Conservation (phyloP, 2,113 vertebrate species). For the Hiodon tergisus region DNA sequence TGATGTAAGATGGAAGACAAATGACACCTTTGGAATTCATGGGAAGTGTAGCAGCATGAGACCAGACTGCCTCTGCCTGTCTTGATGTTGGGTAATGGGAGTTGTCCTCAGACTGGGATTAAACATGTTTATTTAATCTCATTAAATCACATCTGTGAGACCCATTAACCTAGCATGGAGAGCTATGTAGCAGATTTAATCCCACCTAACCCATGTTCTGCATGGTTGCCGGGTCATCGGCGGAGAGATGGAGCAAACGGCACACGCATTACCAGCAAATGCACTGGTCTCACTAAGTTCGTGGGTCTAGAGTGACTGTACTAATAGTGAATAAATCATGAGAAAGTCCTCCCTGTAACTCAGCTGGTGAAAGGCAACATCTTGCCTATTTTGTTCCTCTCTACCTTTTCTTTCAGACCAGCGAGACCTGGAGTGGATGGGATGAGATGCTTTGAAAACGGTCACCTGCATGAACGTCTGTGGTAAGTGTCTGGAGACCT, state of each 20-base stretch:
- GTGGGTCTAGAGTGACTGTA: too few species aligned
- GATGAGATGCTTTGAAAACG: conserved; percentile 11
- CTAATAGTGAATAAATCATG: too few species aligned
- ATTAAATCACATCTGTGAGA: background rate
- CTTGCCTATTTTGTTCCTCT: background rate
- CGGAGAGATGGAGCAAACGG: background rate
- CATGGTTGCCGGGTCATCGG: too few species aligned
- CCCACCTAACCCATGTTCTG: background rate
- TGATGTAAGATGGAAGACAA: background rate
- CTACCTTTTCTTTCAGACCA: conserved; percentile 18
- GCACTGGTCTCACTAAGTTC: too few species aligned
- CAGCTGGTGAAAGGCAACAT: background rate
- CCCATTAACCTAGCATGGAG: background rate
- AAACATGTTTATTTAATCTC: background rate
- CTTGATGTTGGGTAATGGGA: background rate
- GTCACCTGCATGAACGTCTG: background rate
- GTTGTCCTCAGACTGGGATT: conserved; percentile 8
- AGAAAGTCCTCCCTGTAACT: background rate
- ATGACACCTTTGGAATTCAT: background rate
- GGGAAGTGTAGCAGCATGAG: background rate
- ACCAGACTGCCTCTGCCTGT: background rate
- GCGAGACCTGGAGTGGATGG: background rate
- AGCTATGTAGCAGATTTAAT: background rate
- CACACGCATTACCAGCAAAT: too few species aligned
- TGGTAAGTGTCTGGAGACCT: conserved; percentile 4